Evolutionary conservation across 2,113 vertebrate genomes (phyloP), one percentile per base, ranked within the genome.

Genomic region (Ifrita kowaldi): DNA sequence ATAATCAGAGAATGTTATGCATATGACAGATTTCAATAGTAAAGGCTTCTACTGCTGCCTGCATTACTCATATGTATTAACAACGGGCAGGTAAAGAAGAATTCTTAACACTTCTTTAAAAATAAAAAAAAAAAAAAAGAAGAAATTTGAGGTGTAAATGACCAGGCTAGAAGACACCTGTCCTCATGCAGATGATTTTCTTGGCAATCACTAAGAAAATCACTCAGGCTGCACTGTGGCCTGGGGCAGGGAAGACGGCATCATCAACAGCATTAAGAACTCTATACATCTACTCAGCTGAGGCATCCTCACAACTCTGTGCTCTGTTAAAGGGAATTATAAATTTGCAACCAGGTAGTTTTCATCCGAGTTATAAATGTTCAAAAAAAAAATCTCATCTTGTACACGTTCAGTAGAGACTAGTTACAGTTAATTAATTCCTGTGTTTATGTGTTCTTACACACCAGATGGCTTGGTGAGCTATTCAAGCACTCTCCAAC

Each of bases 391-490:
- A 76, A 23, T 32, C 33, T 83, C 41, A 37, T 71, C 49, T 62
- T 65, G 28, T 82, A 75, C 33, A 23, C 2, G 3, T 87, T 87
- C 77, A 73, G 32, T 30, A 64, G 77, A 75, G 49, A 74, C 53
- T 41, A 78, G 67, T 78, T 94, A 84, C 7, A 23, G 82, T 64
- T 94, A 87, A 91, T 91, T 89, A 89, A 82, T 89, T 91, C 52
- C 74, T 44, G 18, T 68, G 41, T 75, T 75, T 52, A 71, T 91
- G 57, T 77, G 32, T 49, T 75, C 74, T 68, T 73, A 77, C 67
- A 37, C 33, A 91, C 49, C 74, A 94, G 94, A 95, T 95, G 89
- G 77, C 50, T 84, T 49, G 49, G 74, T 75, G 81, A 93, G 74
- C 49, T 79, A 53, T 78, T 88, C 52, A 68, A 87, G 77, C 15